phyloP scores from a whole-genome alignment of 2,888 invertebrate species.

The Hipparchia semele region DNA sequence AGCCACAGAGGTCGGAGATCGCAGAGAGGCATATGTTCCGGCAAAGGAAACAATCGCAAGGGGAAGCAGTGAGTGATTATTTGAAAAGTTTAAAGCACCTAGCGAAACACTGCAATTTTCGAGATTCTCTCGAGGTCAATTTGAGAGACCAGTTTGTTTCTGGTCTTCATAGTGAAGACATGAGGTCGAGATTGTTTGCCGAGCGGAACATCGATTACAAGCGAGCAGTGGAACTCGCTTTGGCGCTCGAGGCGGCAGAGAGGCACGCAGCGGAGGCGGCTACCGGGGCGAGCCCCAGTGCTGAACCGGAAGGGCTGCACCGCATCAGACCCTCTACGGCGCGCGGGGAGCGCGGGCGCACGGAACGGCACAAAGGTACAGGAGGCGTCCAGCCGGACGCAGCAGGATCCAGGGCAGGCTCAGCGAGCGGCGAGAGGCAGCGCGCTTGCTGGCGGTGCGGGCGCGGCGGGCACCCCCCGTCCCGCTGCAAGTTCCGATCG shows the following conservation, averaged over 20 bases:
- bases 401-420: no score
- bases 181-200: constrained; percentile 45
- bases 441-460: no score
- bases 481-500: no score
- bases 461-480: no score
- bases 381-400: no score
- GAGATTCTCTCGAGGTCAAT: constrained; percentile 24
- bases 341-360: no score
- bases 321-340: no score
- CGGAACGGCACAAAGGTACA: no score
- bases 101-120: constrained; percentile 23
- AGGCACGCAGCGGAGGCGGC: no score
- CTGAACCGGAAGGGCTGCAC: no score
- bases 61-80: constrained; percentile 37
- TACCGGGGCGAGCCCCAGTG: no score
- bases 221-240: constrained; percentile 43
- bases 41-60: constrained; percentile 37
- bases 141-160: constrained; percentile 34
- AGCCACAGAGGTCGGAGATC: constrained; percentile 29
- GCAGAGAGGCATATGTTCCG: constrained; percentile 43
- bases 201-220: constrained; percentile 41
- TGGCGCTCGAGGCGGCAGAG: constrained; percentile 41
- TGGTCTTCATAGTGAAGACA: constrained; percentile 37
- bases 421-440: no score
- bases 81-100: constrained; percentile 39